A percentile compares a stretch with the other conserved stretches of the same genome.
Conservation (phyloP, 2,888 invertebrate species). For the Gonocerus acuteangulatus region DNA sequence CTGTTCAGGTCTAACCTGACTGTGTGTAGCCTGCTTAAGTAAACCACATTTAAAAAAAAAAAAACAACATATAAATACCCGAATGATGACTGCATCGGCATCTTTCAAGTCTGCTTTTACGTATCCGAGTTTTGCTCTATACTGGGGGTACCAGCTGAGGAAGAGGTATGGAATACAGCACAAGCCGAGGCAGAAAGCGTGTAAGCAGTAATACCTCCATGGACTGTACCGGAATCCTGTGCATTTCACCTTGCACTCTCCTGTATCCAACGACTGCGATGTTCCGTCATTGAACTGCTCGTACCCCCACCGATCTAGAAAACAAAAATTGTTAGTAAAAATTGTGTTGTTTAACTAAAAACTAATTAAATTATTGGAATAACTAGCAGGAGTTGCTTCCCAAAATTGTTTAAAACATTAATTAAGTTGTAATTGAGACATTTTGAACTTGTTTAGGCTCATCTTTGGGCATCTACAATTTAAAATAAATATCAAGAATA, state of each 20-base stretch:
- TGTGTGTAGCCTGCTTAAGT: too few species aligned
- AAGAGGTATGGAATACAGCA: conserved; percentile 37
- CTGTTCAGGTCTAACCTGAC: too few species aligned
- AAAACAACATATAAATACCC: conserved; percentile 33
- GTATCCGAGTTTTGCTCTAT: conserved; percentile 32
- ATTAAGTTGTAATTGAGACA: too few species aligned
- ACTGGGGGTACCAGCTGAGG: conserved; percentile 38
- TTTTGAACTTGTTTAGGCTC: too few species aligned
- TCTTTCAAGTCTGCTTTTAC: conserved; percentile 32
- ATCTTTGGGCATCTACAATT: too few species aligned
- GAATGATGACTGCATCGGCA: conserved; percentile 38
- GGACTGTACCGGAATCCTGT: conserved; percentile 19
- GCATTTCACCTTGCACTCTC: conserved; percentile 32
- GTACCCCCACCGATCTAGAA: conserved; percentile 30
- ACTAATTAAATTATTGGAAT: too few species aligned
- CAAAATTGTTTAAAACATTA: too few species aligned
- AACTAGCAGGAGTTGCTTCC: too few species aligned
- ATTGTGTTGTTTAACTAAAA: too few species aligned
- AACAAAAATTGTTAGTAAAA: too few species aligned
- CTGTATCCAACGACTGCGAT: conserved; percentile 32
- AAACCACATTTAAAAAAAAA: too few species aligned
- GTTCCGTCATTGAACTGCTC: conserved; percentile 34
- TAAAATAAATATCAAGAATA: too few species aligned
- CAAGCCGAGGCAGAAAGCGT: conserved; percentile 16
- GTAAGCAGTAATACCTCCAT: conserved; percentile 16